A percentile compares a stretch with the other conserved stretches of the same genome.
Conservation (phyloP, 2,888 invertebrate species). For the Incurvaria masculella region DNA sequence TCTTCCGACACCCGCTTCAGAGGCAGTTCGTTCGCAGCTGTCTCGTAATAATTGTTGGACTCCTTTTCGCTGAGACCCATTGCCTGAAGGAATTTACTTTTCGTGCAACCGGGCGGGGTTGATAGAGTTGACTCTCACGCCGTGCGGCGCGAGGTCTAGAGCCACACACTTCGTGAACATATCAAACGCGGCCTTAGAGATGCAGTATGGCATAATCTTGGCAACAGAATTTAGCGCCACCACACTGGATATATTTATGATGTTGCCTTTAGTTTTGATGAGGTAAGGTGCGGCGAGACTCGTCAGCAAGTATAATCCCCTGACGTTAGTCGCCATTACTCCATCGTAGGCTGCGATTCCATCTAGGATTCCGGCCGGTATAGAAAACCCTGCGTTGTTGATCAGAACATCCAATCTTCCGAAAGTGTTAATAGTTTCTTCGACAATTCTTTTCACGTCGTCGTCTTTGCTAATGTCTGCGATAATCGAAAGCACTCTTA, state of each 20-base stretch:
- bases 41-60: too few species aligned
- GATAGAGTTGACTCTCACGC: too few species aligned
- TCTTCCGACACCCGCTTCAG: too few species aligned
- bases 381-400: slow-evolving; percentile 35
- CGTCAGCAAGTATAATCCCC: slow-evolving; percentile 32
- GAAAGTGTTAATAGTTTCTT: slow-evolving; percentile 26
- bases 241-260: slow-evolving; percentile 37
- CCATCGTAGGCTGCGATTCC: slow-evolving; percentile 28
- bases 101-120: too few species aligned
- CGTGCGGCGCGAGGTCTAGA: too few species aligned
- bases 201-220: slow-evolving; percentile 33
- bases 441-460: slow-evolving; percentile 28
- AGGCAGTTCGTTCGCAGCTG: too few species aligned
- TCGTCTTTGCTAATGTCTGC: slow-evolving; percentile 33
- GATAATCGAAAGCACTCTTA: slow-evolving; percentile 26
- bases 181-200: too few species aligned
- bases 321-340: slow-evolving; percentile 33
- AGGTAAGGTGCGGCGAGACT: slow-evolving; percentile 28
- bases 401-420: slow-evolving; percentile 32
- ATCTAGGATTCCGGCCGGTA: slow-evolving; percentile 16
- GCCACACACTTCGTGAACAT: too few species aligned
- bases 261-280: slow-evolving; percentile 30
- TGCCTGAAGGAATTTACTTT: too few species aligned
- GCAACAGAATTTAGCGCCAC: slow-evolving; percentile 26
- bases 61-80: too few species aligned